Base-by-base conservation (phyloP, 2,113 vertebrate genomes). In the Poeciliopsis occidentalis region DNA sequence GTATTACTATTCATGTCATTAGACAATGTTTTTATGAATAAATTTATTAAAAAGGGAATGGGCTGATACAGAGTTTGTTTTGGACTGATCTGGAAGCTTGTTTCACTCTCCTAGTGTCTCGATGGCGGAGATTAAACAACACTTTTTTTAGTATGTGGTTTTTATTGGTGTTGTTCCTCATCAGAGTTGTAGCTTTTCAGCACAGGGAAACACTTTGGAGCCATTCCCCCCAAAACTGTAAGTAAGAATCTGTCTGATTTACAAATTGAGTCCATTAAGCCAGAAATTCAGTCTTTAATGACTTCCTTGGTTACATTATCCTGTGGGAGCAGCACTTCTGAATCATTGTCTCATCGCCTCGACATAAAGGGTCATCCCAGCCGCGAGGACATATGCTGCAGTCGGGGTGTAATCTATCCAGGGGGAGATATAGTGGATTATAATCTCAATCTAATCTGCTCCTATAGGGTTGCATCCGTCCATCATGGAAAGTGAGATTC, bases 391-490 rank as follows among this genome's bases (percentile, higher is more conserved):
- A 91, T 90, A 85, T 83, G 88, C 78, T 84, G 79, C 69, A 29
- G 19, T 76, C 69, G 72, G 64, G 6, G 17, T 85, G 67, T 82
- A 82, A 87, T 92, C 81, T 81, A 88, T 85, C 84, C 72, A 64
- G 8, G 73, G 62, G 12, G 60, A 30, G 80, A 82, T 82, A 82
- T 87, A 80, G 83, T 81, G 70, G 87, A 88, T 89, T 83, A 88
- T 80, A 86, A 88, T 87, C 79, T 82, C 78, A 19, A 37, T 86
- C 78, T 91, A 91, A 91, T 93, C 91, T 92, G 83, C 60, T 63
- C 60, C 63, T 76, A 65, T 65, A 64, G 73, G 81, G 80, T 84
- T 79, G 73, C 47, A 79, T 85, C 77, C 80, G 60, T 47, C 54
- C 69, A 79, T 73, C 76, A 67, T 60, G 47, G 72, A 70, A 82